phyloP scores from a whole-genome alignment of 2,113 vertebrate genomes.

The Redunca redunca region DNA sequence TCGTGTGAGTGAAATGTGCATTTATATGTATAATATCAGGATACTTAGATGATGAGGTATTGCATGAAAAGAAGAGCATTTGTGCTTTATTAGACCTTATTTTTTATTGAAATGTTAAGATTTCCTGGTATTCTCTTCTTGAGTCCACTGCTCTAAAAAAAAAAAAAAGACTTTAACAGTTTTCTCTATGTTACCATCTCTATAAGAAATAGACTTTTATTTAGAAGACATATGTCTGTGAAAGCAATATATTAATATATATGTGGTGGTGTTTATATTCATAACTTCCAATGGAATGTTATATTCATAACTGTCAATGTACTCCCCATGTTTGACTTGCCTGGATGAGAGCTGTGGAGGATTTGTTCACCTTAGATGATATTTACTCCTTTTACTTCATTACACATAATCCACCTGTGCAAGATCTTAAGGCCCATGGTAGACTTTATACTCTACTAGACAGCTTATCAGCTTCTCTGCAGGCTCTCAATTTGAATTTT shows the following conservation, averaged over 20 bases:
- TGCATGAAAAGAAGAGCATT: background rate
- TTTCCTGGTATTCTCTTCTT: background rate
- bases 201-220: constrained; percentile 28
- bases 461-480: constrained; percentile 88
- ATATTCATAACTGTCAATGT: constrained; percentile 65
- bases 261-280: constrained; percentile 67
- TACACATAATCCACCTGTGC: constrained; percentile 84
- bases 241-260: constrained; percentile 42
- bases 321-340: constrained; percentile 73
- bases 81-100: background rate
- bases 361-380: constrained; percentile 81
- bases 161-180: background rate
- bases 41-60: background rate
- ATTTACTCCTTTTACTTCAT: constrained; percentile 86
- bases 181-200: background rate
- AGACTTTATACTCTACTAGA: constrained; percentile 81
- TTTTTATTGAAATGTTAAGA: background rate
- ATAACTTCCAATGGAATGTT: constrained; percentile 46
- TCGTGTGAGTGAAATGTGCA: background rate
- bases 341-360: constrained; percentile 71
- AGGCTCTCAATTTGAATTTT: constrained; percentile 89
- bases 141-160: background rate
- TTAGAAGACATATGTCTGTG: constrained; percentile 8
- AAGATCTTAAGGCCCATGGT: constrained; percentile 79
- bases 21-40: background rate